These are phyloP conservation scores for Drosophila sproati DNA, from an alignment of 1,140 invertebrate species.

Conservation along the genomic window DNA sequence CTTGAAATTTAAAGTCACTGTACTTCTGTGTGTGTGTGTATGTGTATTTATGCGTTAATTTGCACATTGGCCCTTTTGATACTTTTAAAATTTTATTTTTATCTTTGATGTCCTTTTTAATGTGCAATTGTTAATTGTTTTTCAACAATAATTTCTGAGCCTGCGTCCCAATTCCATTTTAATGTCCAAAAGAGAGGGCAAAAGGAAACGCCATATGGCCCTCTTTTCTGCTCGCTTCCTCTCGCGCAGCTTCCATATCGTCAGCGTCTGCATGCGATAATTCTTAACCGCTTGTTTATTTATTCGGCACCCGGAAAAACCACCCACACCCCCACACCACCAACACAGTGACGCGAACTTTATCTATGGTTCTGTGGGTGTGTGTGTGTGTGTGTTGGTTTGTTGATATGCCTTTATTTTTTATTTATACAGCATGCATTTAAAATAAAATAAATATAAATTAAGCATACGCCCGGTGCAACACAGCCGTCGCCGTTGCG, in stretches of 20 bases:
- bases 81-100: constrained; percentile 4
- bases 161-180: constrained; percentile 55
- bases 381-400: background rate
- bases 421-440: constrained; percentile 81
- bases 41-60: constrained; percentile 46
- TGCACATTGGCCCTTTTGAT: constrained; percentile 29
- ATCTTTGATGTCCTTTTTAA: constrained; percentile 46
- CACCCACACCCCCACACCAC: constrained; percentile 28
- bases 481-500: constrained; percentile 19
- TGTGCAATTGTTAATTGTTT: constrained; percentile 78
- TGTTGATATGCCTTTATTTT: background rate
- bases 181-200: constrained; percentile 38
- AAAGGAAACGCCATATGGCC: constrained; percentile 58
- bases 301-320: constrained; percentile 72
- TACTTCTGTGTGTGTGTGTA: background rate
- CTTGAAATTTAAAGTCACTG: constrained; percentile 32
- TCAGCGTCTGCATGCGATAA: constrained; percentile 56
- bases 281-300: constrained; percentile 81
- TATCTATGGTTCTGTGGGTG: constrained; percentile 25
- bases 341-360: constrained; percentile 22
- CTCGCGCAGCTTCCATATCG: constrained; percentile 32
- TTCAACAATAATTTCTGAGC: constrained; percentile 66
- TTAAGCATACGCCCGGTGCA: constrained; percentile 72
- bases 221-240: background rate
- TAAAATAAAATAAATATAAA: constrained; percentile 82